Evolutionary conservation across 2,888 invertebrate species (phyloP).

Genomic region (Phymatocera aterrima): DNA sequence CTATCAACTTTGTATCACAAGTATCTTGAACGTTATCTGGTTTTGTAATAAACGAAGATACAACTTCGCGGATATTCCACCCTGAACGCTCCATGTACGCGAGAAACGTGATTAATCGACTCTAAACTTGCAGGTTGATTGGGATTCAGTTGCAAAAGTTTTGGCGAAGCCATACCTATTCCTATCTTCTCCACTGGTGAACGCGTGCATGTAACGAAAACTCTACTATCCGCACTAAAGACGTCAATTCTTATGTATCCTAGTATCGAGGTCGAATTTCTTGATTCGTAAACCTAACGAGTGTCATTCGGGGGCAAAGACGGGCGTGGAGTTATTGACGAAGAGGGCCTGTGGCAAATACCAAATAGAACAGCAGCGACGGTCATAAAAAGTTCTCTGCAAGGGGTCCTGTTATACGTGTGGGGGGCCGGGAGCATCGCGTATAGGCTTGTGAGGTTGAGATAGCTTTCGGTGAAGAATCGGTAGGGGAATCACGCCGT

Average conservation of each 20-base stretch:
- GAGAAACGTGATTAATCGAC: conserved; percentile 24
- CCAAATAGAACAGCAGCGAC: conserved; percentile 2
- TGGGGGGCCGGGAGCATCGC: not conserved
- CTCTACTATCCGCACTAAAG: not conserved
- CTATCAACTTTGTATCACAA: not conserved
- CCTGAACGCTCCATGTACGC: not conserved
- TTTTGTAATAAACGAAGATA: conserved; percentile 22
- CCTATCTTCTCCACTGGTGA: not conserved
- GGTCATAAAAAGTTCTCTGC: conserved; percentile 5
- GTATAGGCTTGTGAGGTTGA: conserved; percentile 17
- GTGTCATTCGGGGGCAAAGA: conserved; percentile 17
- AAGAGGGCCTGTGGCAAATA: conserved; percentile 29
- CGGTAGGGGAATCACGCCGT: conserved; percentile 21
- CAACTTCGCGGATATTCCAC: not conserved
- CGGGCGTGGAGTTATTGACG: conserved; percentile 26
- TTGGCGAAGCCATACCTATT: not conserved
- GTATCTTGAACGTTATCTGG: not conserved
- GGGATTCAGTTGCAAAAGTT: not conserved
- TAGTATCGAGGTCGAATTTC: not conserved
- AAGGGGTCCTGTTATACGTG: conserved; percentile 5
- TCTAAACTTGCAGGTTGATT: conserved; percentile 33
- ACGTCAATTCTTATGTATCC: conserved; percentile 10
- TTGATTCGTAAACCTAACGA: conserved; percentile 32
- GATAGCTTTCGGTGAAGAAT: conserved; percentile 22
- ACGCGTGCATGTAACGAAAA: not conserved